Conservation (phyloP, 2,888 invertebrate species). For the Cryptocephalus primarius region DNA sequence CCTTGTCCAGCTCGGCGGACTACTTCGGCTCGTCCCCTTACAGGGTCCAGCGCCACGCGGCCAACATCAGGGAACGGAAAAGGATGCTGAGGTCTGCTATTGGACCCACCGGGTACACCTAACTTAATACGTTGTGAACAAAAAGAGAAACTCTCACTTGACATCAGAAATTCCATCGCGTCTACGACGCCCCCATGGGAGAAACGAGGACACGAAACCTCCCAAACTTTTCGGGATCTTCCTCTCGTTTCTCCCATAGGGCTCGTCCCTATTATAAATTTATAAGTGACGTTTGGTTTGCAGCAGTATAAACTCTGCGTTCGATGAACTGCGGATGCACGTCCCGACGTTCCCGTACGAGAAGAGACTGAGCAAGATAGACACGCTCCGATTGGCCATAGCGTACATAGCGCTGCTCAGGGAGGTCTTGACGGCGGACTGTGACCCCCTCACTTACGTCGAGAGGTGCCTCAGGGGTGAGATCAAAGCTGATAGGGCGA, state of each 20-base stretch:
- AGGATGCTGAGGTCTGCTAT: conserved; percentile 94
- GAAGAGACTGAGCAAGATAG: conserved; percentile 95
- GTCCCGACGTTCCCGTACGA: conserved; percentile 99
- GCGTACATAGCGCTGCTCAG: conserved; percentile 92
- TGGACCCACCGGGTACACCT: conserved; percentile 63
- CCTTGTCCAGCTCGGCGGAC: conserved; percentile 42
- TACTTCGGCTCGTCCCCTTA: conserved; percentile 68
- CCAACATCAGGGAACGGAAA: conserved; percentile 93
- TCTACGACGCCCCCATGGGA: too few species aligned
- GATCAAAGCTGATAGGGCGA: conserved; percentile 76
- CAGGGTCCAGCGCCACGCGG: conserved; percentile 83
- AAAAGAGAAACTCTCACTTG: not conserved
- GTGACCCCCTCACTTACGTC: conserved; percentile 87
- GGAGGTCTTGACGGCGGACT: conserved; percentile 78
- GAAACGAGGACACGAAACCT: too few species aligned
- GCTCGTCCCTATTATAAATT: not conserved
- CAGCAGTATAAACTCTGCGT: conserved; percentile 98
- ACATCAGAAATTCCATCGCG: too few species aligned
- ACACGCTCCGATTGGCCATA: conserved; percentile 91
- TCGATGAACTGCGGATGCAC: conserved; percentile 93
- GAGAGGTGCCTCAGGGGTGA: conserved; percentile 85
- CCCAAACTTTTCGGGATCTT: too few species aligned
- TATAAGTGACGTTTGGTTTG: conserved; percentile 25
- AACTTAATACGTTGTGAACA: conserved; percentile 24
- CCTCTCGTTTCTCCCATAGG: too few species aligned